Base-by-base conservation (phyloP, 2,113 vertebrate genomes). In the Arenaria interpres region DNA sequence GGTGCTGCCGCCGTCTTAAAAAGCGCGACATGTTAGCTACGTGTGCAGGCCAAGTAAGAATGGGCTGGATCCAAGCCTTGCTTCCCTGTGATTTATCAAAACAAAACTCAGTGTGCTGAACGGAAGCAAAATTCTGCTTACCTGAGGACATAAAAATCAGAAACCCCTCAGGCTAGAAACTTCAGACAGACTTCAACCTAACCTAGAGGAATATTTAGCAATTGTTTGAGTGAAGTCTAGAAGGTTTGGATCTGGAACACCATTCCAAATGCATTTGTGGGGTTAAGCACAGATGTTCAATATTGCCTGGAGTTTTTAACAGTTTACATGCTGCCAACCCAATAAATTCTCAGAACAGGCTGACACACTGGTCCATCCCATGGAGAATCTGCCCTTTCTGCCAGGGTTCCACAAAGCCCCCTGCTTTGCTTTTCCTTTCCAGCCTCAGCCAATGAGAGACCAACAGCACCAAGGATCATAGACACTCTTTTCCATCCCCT, bases 11-110 rank as follows among this genome's bases (percentile, higher is more conserved):
- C 54, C 51, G 30, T 33, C 43, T 73, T 46, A 32, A 18, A 54
- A 67, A 56, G 23, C 0, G 1, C 37, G 18, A 23, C 39, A 43
- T 0, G 0, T 27, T 37, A 64, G n/a, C 13, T 41, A 35, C 8
- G 5, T 2, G 21, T 22, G 23, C 9, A 8, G 22, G 45, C 15
- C 56, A 35, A 64, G n/a, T 18, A 23, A 60, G 43, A 78, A 35
- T 6, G 19, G 12, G n/a, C 2, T 43, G 57, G 37, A 76, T 21
- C 20, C 50, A 53, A 66, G 27, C 14, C 24, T 37, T 67, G 45
- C 12, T 53, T 71, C 41, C 32, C 48, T 30, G 20, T 8, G 41
- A 50, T 12, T 25, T 53, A 75, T 23, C 24, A 7, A 64, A 21
- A 32, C 43, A 79, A 74, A 56, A 51, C 18, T 24, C 23, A 13